These are phyloP conservation scores for Rhodinocichla rosea DNA, from an alignment of 2,113 vertebrate genomes.

Conservation along the genomic window DNA sequence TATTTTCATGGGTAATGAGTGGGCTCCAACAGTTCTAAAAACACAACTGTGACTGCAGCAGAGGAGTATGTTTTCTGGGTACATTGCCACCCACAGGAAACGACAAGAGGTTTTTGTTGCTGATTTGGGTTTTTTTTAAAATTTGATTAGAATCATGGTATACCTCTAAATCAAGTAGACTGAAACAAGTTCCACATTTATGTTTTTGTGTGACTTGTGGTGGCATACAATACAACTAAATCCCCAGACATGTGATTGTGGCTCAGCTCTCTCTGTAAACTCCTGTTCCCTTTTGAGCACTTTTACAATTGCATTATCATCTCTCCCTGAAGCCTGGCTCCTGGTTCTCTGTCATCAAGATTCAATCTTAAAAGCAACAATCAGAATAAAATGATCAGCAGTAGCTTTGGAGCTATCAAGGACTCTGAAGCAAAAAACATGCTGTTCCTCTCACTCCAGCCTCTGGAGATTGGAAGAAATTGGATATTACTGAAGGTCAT, in stretches of 20 bases:
- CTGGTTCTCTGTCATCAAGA: neutral
- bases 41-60: neutral
- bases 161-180: neutral
- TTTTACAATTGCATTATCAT: neutral
- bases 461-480: neutral
- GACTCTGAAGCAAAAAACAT: neutral
- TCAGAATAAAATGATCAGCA: neutral
- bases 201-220: neutral
- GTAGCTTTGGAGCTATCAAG: neutral
- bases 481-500: neutral
- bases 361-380: neutral
- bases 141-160: neutral
- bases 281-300: neutral
- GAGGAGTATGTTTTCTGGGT: conserved; percentile 21
- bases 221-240: neutral
- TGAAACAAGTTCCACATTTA: neutral
- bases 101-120: neutral
- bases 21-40: neutral
- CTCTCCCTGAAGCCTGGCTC: neutral
- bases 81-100: neutral
- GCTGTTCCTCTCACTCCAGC: neutral
- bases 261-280: neutral
- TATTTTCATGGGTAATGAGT: conserved; percentile 20
- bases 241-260: neutral
- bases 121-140: neutral